Evolutionary conservation across 2,113 vertebrate species (phyloP).

Genomic region (Orientallactaga bullata): DNA sequence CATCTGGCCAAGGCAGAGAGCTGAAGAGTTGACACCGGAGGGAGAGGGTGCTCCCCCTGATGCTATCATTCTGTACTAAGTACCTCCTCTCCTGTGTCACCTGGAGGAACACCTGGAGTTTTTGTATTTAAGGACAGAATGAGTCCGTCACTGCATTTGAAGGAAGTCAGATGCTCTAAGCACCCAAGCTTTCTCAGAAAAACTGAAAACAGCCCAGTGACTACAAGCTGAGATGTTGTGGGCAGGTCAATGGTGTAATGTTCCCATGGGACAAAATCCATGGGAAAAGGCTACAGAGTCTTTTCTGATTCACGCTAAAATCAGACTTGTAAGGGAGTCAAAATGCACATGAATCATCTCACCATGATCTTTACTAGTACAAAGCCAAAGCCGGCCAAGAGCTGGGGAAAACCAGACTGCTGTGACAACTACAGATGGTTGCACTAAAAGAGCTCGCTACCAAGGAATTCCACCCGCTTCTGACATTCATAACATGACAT

Average conservation of each 20-base stretch:
- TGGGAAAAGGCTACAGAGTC: constrained; percentile 58
- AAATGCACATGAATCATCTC: constrained; percentile 67
- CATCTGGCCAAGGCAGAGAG: background rate
- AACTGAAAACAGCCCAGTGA: background rate
- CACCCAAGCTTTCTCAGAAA: background rate
- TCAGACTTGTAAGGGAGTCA: constrained; percentile 55
- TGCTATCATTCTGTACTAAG: background rate
- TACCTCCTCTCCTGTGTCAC: background rate
- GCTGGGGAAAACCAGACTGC: constrained; percentile 24
- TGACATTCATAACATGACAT: background rate
- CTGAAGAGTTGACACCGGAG: background rate
- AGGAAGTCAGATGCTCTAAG: background rate
- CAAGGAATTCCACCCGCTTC: background rate
- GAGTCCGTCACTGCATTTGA: background rate
- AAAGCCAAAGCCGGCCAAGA: constrained; percentile 43
- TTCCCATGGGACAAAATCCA: constrained; percentile 57
- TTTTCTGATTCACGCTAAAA: constrained; percentile 73
- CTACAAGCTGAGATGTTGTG: background rate
- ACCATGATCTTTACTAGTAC: background rate
- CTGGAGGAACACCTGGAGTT: background rate
- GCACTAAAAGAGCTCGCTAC: constrained; percentile 8
- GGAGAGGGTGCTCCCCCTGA: background rate
- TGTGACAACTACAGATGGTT: constrained; percentile 34
- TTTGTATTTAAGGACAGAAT: constrained; percentile 4
- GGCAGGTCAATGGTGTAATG: background rate